A percentile compares a stretch with the other conserved stretches of the same genome.
These are phyloP conservation scores for Echinops telfairi DNA, from an alignment of 2,113 vertebrate genomes.

Conservation along the genomic window DNA sequence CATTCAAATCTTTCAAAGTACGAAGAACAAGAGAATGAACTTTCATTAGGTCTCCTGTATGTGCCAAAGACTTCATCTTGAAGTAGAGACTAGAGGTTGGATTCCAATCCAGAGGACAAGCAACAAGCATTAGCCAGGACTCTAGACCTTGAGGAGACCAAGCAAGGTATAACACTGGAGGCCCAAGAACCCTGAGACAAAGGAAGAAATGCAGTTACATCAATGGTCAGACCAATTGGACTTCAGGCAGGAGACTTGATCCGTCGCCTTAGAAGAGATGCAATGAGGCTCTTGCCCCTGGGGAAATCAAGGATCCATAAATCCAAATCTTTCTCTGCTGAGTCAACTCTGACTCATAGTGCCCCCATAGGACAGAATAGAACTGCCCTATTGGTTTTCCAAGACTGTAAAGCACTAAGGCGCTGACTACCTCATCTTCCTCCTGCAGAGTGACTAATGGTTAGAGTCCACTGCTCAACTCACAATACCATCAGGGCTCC, in stretches of 20 bases:
- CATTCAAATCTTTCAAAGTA: slow-evolving; percentile 60
- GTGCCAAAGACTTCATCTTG: neutral
- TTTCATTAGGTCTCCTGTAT: slow-evolving; percentile 3
- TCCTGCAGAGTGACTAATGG: too few species aligned
- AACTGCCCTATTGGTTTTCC: too few species aligned
- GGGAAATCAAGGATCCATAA: neutral
- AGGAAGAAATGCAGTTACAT: neutral
- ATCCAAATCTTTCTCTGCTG: too few species aligned
- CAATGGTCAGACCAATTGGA: neutral
- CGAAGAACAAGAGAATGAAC: neutral
- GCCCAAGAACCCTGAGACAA: neutral
- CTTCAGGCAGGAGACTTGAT: neutral
- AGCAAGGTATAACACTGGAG: neutral
- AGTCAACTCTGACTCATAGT: too few species aligned
- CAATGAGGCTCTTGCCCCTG: neutral
- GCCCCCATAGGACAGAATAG: too few species aligned
- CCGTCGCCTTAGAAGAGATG: neutral
- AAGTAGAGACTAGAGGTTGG: neutral
- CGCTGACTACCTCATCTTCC: too few species aligned
- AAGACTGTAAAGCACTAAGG: too few species aligned
- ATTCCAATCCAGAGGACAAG: slow-evolving; percentile 27
- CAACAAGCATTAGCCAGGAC: neutral
- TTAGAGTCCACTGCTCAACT: too few species aligned
- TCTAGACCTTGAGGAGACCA: neutral
- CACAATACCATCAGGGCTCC: too few species aligned